These are phyloP conservation scores for Scolopax bukidnonensis DNA, from an alignment of 2,797 vertebrate genomes.

Conservation along the genomic window DNA sequence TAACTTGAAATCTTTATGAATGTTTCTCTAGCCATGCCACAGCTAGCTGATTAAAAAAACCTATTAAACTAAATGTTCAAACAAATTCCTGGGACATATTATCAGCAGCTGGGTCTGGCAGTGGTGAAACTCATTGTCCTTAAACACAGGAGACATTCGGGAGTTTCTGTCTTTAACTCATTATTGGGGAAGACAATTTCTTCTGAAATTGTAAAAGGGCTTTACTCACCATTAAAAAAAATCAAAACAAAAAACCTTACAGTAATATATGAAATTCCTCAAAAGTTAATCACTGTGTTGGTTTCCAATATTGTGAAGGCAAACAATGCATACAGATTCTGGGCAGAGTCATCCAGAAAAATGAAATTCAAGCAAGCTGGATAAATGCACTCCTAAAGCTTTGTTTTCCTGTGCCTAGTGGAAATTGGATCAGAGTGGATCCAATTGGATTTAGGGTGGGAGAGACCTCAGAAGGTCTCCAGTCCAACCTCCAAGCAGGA, in stretches of 20 bases:
- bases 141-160: not conserved
- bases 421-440: not conserved
- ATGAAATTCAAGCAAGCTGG: not conserved
- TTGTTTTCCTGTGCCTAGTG: not conserved
- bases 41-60: not conserved
- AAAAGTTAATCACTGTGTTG: not conserved
- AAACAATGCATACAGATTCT: not conserved
- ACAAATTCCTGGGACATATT: not conserved
- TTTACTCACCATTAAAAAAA: not conserved
- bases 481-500: not conserved
- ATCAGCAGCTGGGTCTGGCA: not conserved
- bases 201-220: not conserved
- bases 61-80: not conserved
- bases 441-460: not conserved
- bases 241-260: not conserved
- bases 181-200: not conserved
- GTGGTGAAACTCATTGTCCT: not conserved
- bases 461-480: not conserved
- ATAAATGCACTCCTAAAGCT: not conserved
- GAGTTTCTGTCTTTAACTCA: not conserved
- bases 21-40: not conserved
- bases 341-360: not conserved
- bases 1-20: not conserved
- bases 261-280: not conserved
- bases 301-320: not conserved